Percentiles rank a stretch among this genome's conserved stretches.
These are phyloP conservation scores for Hyles euphorbiae DNA, from an alignment of 1,140 invertebrate genomes.

Conservation along the genomic window DNA sequence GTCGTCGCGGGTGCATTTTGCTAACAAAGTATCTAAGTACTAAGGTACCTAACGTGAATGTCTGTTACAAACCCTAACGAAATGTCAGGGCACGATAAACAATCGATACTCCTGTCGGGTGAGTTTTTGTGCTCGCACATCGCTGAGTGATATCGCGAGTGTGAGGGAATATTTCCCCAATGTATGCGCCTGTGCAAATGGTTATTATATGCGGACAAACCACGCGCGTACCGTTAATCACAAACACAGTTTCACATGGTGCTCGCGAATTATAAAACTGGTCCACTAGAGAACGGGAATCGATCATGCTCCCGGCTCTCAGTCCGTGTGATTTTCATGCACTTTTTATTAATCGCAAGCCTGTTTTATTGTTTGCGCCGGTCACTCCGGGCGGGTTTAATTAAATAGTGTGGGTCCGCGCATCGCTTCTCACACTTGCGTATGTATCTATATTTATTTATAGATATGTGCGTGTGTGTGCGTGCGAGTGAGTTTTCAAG, in stretches of 20 bases:
- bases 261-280: conserved; percentile 34
- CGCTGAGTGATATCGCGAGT: conserved; percentile 28
- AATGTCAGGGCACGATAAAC: conserved; percentile 38
- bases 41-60: conserved; percentile 15
- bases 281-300: conserved; percentile 39
- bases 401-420: conserved; percentile 25
- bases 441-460: conserved; percentile 36
- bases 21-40: conserved; percentile 16
- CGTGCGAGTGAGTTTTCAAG: conserved; percentile 39
- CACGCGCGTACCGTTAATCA: conserved; percentile 46
- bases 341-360: conserved; percentile 37
- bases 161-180: conserved; percentile 33
- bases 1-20: conserved; percentile 18
- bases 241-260: conserved; percentile 41
- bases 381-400: conserved; percentile 28
- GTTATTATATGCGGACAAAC: conserved; percentile 26
- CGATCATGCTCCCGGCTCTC: conserved; percentile 27
- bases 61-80: conserved; percentile 24
- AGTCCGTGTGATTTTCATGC: conserved; percentile 58
- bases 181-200: conserved; percentile 42
- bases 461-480: conserved; percentile 32
- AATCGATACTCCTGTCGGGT: conserved; percentile 36
- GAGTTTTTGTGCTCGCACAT: conserved; percentile 40
- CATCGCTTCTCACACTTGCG: conserved; percentile 19
- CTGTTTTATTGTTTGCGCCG: conserved; percentile 27